Percentiles rank a stretch among this genome's conserved stretches.
Conservation (phyloP, 2,888 invertebrate species). For the Pollenia labialis region DNA sequence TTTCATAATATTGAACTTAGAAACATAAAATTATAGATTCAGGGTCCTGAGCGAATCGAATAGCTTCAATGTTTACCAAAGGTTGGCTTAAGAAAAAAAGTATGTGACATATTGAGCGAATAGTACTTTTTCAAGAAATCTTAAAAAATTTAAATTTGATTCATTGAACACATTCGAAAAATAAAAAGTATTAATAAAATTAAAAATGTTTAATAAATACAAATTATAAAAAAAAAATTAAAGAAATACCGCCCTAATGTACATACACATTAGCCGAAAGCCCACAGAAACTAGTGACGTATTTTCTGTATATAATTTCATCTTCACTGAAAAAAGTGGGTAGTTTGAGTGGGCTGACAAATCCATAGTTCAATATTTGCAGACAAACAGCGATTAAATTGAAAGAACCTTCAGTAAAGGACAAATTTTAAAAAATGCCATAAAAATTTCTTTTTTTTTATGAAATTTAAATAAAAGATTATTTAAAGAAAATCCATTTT, state of each 20-base stretch:
- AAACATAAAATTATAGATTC: no score
- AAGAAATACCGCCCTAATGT: slow-evolving; percentile 44
- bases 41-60: no score
- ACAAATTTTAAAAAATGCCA: slow-evolving; percentile 39
- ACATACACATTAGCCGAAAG: neutral
- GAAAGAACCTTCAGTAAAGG: slow-evolving; percentile 69
- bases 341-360: slow-evolving; percentile 45
- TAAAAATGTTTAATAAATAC: neutral
- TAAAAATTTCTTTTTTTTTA: neutral
- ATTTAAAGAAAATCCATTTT: neutral
- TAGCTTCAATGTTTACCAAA: no score
- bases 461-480: neutral
- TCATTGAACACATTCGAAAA: no score
- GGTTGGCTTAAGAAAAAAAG: no score
- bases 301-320: slow-evolving; percentile 41
- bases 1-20: no score
- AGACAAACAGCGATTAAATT: slow-evolving; percentile 42
- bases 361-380: slow-evolving; percentile 28
- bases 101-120: no score
- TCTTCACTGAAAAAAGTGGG: slow-evolving; percentile 49
- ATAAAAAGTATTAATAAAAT: neutral
- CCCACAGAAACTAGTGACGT: slow-evolving; percentile 57
- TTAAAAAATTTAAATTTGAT: no score
- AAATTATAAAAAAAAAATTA: neutral
- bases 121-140: no score